Base-by-base conservation (phyloP, 1,140 invertebrate genomes). In the Pomacea maculata region DNA sequence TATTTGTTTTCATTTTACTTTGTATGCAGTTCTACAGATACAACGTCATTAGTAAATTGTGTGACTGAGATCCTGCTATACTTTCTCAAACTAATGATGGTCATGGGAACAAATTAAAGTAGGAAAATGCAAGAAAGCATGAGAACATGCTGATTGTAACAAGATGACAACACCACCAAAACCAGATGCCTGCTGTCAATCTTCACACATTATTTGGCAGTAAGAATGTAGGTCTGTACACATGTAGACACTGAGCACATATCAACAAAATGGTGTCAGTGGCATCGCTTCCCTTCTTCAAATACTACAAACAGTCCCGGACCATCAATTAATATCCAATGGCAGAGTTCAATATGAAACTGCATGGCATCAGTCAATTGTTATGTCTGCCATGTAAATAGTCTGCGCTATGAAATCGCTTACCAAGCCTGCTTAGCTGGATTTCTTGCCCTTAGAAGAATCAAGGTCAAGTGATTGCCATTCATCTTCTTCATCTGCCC, bases 391-490 rank as follows among this genome's bases (percentile, higher is more conserved):
- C 34, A 45, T 45, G 34, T 45, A 45, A 64, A 34, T 54, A 78
- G 29, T n/a, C 57, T 21, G n/a, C 64, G 4, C n/a, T 6, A 45
- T 25, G 45, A 34, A 19, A 9, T 25, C 17, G 52, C 21, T 19
- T 19, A 25, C 10, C 21, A 34, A 34, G 29, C 29, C 10, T 11
- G n/a, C 57, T 75, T 82, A 84, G 55, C 83, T 84, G 29, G 83
- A 78, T 65, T 84, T 82, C 61, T 80, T 84, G 65, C 75, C 73
- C 34, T 80, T 78, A 34, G 77, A 70, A 11, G 76, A 70, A 68
- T 84, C 85, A 29, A 86, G n/a, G 72, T 89, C 88, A 74, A 89
- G 80, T 75, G 83, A 86, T 75, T 89, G 88, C 88, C 88, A 89
- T 7, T 88, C 86, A 64, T 87, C 87, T 70, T 87, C 87, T 14